These are phyloP conservation scores for Sitta carolinensis DNA, from an alignment of 2,797 vertebrate species.

Conservation along the genomic window DNA sequence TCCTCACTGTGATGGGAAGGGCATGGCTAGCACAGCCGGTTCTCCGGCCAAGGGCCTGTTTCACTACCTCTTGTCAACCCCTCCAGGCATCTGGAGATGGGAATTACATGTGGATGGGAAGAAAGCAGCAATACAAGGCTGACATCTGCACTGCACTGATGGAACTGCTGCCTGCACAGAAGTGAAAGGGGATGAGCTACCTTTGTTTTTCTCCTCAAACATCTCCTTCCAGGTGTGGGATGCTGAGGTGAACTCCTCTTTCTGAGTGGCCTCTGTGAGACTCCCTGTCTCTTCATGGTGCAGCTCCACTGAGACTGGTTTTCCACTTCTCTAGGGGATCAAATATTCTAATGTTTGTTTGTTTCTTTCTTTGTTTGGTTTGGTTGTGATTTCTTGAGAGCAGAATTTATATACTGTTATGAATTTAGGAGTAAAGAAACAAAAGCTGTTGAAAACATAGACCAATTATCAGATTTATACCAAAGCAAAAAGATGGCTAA, in stretches of 20 bases:
- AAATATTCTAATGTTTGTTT: neutral
- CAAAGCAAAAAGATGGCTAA: neutral
- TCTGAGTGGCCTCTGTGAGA: neutral
- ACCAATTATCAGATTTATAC: neutral
- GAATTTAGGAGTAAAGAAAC: neutral
- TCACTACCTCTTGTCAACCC: neutral
- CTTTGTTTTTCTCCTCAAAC: neutral
- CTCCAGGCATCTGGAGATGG: neutral
- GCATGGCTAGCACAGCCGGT: rapidly evolving
- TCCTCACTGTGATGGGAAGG: neutral
- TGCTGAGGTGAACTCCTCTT: neutral
- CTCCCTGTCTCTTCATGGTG: neutral
- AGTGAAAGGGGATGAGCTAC: neutral
- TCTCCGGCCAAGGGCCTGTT: neutral
- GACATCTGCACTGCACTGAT: neutral
- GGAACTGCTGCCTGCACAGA: neutral
- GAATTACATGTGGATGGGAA: neutral
- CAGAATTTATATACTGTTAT: neutral
- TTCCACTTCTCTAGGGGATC: neutral
- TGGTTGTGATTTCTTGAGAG: neutral
- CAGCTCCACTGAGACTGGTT: neutral
- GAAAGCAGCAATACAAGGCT: neutral
- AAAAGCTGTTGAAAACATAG: neutral
- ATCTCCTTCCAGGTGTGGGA: neutral
- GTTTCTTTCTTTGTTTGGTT: neutral